Evolutionary conservation across 2,113 vertebrate genomes (phyloP).

Genomic region (Irena cyanogastra): DNA sequence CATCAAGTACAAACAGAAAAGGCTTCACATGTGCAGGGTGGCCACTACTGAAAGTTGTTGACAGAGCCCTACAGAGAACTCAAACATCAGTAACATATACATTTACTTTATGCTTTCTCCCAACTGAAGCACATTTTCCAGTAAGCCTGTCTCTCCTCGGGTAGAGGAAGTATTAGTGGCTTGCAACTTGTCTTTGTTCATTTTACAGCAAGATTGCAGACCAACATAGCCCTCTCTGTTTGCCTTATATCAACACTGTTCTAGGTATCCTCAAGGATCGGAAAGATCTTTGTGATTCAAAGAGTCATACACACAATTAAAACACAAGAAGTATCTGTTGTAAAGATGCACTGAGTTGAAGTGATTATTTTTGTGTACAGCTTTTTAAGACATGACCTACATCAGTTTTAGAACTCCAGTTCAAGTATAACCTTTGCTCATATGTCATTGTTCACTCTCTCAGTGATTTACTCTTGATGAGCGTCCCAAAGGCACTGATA

Average conservation of each 20-base stretch:
- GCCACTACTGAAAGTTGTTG: neutral
- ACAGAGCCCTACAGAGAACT: neutral
- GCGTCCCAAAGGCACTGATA: neutral
- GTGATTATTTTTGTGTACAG: neutral
- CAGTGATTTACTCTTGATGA: neutral
- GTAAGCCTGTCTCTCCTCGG: neutral
- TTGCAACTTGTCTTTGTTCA: neutral
- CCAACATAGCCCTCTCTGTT: neutral
- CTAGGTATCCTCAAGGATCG: neutral
- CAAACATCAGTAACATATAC: neutral
- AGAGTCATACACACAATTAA: neutral
- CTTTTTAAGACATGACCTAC: neutral
- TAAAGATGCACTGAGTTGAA: neutral
- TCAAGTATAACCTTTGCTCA: neutral
- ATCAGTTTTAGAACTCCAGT: neutral
- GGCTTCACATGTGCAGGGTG: fast-evolving
- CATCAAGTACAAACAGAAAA: neutral
- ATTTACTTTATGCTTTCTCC: neutral
- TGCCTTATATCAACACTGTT: neutral
- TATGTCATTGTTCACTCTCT: neutral
- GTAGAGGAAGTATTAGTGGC: neutral
- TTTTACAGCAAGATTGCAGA: neutral
- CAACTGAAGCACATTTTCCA: neutral
- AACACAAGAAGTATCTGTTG: neutral
- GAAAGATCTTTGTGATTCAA: neutral